phyloP scores from a whole-genome alignment of 2,888 invertebrate species.

The Yponomeuta plumbellus region DNA sequence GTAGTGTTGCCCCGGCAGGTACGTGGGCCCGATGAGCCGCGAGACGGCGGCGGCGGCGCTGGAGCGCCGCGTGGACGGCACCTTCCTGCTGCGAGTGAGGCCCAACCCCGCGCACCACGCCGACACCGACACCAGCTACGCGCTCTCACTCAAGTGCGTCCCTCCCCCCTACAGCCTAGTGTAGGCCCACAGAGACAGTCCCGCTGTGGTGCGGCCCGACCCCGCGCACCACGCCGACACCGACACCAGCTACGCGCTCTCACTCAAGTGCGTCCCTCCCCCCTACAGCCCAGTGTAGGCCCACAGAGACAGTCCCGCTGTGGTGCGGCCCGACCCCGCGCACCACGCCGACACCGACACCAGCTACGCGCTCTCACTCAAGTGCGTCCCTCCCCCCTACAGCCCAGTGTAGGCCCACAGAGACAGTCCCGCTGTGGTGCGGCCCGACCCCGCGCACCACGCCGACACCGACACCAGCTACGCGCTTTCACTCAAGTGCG shows the following conservation, averaged over 20 bases:
- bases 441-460: constrained; percentile 76
- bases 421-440: constrained; percentile 88
- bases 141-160: constrained; percentile 90
- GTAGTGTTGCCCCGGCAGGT: constrained; percentile 62
- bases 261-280: constrained; percentile 90
- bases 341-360: constrained; percentile 70
- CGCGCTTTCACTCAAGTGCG: constrained; percentile 90
- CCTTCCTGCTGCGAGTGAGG: constrained; percentile 88
- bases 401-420: too few species aligned
- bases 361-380: constrained; percentile 89
- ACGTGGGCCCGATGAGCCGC: constrained; percentile 92
- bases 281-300: too few species aligned
- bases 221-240: constrained; percentile 27
- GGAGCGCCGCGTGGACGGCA: constrained; percentile 87
- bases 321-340: constrained; percentile 79
- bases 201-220: constrained; percentile 82
- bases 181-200: too few species aligned
- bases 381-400: too few species aligned
- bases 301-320: constrained; percentile 91
- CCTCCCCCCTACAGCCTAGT: too few species aligned
- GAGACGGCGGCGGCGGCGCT: constrained; percentile 85
- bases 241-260: constrained; percentile 88
- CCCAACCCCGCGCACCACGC: constrained; percentile 59
- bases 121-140: constrained; percentile 80
- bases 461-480: constrained; percentile 80